Evolutionary conservation across 2,113 vertebrate genomes (phyloP).

Genomic region (Bufo bufo): DNA sequence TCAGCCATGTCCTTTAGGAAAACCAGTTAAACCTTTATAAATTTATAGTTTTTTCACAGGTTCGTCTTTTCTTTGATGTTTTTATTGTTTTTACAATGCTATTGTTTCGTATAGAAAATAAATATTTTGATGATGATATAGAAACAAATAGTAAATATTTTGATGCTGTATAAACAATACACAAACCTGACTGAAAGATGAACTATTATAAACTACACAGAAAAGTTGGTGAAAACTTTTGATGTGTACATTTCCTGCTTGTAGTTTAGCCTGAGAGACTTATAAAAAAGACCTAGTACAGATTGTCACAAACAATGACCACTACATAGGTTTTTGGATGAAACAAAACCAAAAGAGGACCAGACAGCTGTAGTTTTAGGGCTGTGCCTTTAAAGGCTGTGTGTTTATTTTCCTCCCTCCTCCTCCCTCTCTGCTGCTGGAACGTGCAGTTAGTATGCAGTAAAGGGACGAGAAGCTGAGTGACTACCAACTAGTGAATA

Average conservation of each 20-base stretch:
- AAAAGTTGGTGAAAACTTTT: conserved; percentile 28
- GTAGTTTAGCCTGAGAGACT: background rate
- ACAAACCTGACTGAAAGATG: background rate
- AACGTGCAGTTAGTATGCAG: conserved; percentile 54
- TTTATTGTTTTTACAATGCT: background rate
- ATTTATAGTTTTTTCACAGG: background rate
- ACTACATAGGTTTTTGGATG: conserved; percentile 8
- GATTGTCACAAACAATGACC: background rate
- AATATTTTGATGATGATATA: background rate
- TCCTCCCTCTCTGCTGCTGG: conserved; percentile 49
- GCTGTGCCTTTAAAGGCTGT: conserved; percentile 57
- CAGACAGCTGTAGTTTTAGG: conserved; percentile 33
- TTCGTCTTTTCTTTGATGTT: background rate
- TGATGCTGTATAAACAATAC: background rate
- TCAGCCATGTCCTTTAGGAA: background rate
- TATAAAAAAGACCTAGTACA: background rate
- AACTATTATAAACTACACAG: background rate
- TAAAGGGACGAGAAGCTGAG: conserved; percentile 38
- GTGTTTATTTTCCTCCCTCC: conserved; percentile 58
- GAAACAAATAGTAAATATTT: too few relatives aligned
- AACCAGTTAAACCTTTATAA: background rate
- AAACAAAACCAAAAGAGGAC: conserved; percentile 27
- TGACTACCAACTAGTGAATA: background rate
- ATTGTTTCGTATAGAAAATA: background rate
- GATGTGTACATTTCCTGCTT: background rate